Conservation (phyloP, 2,888 invertebrate genomes). For the Exephanes ischioxanthus region DNA sequence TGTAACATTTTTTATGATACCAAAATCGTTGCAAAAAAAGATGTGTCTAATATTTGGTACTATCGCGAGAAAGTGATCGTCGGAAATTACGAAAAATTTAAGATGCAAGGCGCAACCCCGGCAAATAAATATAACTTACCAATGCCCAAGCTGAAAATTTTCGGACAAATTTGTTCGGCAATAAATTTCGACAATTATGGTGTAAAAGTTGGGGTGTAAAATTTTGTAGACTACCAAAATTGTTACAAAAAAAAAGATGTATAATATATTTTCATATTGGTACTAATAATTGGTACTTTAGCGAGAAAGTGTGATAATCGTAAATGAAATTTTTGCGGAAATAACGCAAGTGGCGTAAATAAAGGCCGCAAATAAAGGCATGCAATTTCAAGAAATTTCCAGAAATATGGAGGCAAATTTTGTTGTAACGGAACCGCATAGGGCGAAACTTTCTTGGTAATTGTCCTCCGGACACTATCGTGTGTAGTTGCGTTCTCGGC, state of each 20-base stretch:
- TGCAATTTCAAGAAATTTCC: background rate
- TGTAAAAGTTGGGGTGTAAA: too few species aligned
- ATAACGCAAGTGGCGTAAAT: background rate
- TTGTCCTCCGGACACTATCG: background rate
- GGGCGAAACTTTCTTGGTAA: background rate
- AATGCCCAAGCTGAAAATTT: too few species aligned
- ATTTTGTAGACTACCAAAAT: too few species aligned
- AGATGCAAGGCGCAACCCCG: background rate
- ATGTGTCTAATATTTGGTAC: too few species aligned
- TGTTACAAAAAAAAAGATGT: too few species aligned
- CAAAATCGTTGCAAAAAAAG: background rate
- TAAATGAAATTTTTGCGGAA: too few species aligned
- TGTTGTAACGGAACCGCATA: background rate
- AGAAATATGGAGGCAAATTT: background rate
- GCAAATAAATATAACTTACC: too few species aligned
- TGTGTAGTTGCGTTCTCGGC: background rate
- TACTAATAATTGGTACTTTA: too few species aligned
- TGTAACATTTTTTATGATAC: background rate
- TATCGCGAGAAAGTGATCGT: constrained; percentile 12
- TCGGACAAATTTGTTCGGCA: too few species aligned
- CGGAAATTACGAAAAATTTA: background rate
- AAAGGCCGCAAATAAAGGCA: background rate
- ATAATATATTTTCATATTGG: too few species aligned
- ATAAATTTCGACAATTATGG: too few species aligned
- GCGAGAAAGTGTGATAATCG: background rate